A percentile compares a stretch with the other conserved stretches of the same genome.
These are phyloP conservation scores for Caretta caretta DNA, from an alignment of 2,113 vertebrate species.

Conservation along the genomic window DNA sequence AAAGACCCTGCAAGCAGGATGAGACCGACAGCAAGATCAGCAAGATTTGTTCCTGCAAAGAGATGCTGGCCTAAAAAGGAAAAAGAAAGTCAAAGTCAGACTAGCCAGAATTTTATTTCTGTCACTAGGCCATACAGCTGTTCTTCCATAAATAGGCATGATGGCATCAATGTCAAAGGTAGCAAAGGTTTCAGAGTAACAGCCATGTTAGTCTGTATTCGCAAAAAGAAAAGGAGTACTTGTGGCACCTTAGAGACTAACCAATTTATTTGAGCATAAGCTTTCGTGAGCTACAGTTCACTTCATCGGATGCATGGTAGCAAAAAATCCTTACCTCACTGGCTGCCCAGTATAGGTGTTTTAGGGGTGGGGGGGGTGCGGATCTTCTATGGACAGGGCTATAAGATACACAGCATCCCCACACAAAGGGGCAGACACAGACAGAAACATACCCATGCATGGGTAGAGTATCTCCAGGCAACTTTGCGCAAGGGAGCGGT, in stretches of 20 bases:
- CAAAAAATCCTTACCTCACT: not conserved
- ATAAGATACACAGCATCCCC: rapidly evolving
- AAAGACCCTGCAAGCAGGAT: slow-evolving; percentile 90
- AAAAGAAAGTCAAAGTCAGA: not conserved
- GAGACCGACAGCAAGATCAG: slow-evolving; percentile 89
- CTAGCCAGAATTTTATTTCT: not conserved
- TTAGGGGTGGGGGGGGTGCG: not conserved
- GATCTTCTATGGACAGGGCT: rapidly evolving
- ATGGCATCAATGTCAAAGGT: not conserved
- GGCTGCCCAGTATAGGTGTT: not conserved
- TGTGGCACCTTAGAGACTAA: too few species aligned
- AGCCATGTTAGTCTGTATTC: too few species aligned
- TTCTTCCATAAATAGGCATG: not conserved
- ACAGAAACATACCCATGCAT: not conserved
- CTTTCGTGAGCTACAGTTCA: too few species aligned
- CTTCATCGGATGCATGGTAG: not conserved
- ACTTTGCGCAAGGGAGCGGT: not conserved
- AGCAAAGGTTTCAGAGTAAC: not conserved
- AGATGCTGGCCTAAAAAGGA: slow-evolving; percentile 86
- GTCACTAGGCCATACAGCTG: not conserved
- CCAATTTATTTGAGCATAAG: too few species aligned
- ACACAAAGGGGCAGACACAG: not conserved
- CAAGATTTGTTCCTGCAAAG: slow-evolving; percentile 80
- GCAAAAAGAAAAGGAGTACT: too few species aligned
- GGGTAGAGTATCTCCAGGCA: not conserved